These are phyloP conservation scores for Hemiscyllium ocellatum DNA, from an alignment of 2,113 vertebrate species.

Conservation along the genomic window DNA sequence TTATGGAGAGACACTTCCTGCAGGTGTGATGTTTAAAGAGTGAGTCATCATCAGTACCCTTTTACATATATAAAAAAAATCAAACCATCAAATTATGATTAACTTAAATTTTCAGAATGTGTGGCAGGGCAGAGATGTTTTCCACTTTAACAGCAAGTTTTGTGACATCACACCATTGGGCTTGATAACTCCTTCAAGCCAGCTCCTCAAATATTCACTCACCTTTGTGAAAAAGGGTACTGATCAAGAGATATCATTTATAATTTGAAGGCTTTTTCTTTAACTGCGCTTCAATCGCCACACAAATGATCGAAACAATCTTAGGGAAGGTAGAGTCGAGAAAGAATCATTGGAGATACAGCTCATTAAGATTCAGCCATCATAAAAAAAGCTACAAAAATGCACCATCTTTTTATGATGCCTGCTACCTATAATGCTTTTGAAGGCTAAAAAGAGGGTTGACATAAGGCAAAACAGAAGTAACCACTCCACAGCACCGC, in stretches of 20 bases:
- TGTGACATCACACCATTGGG: neutral
- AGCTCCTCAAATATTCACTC: neutral
- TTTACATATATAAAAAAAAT: neutral
- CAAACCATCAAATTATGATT: slow-evolving; percentile 33
- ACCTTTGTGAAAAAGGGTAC: slow-evolving; percentile 8
- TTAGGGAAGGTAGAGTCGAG: neutral
- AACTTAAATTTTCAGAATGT: slow-evolving; percentile 19
- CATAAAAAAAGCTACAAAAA: neutral
- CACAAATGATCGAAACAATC: neutral
- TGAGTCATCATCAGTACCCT: slow-evolving; percentile 36
- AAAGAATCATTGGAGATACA: no score
- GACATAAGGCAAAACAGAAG: neutral
- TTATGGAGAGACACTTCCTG: slow-evolving; percentile 37
- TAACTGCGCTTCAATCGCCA: neutral
- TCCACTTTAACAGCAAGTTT: neutral
- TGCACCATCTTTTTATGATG: neutral
- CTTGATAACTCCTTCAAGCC: neutral
- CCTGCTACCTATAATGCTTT: neutral
- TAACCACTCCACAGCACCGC: neutral
- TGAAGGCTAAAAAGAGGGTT: neutral
- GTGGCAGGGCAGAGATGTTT: neutral
- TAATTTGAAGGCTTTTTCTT: neutral
- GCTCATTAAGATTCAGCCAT: neutral
- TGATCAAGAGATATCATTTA: neutral
- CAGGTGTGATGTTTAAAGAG: slow-evolving; percentile 38